A percentile compares a stretch with the other conserved stretches of the same genome.
Conservation (phyloP, 23 tunicate genomes). For the Pegea sp. region DNA sequence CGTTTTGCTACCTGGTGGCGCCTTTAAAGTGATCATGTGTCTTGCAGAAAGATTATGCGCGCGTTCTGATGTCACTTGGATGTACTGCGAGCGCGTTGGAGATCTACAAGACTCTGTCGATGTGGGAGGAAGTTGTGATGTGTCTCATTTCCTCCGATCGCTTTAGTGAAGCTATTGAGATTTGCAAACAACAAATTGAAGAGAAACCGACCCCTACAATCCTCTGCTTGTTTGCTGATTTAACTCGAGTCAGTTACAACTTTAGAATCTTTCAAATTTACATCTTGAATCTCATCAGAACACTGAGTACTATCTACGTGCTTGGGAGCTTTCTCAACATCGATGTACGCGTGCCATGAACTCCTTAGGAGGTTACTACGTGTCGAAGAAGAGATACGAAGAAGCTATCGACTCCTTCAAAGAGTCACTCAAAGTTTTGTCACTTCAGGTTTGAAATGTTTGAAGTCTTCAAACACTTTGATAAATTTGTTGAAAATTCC, state of each 20-base stretch:
- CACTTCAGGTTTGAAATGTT: slow-evolving; percentile 23
- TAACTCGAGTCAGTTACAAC: slow-evolving; percentile 13
- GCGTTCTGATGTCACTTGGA: slow-evolving; percentile 37
- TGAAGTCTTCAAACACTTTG: not conserved
- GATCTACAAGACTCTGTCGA: slow-evolving; percentile 42
- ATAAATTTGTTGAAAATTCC: no score
- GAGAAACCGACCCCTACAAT: slow-evolving; percentile 33
- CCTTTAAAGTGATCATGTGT: no score
- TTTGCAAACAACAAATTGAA: slow-evolving; percentile 18
- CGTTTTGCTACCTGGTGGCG: no score
- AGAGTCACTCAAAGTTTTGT: slow-evolving; percentile 22
- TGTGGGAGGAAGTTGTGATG: slow-evolving; percentile 75
- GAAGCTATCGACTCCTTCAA: slow-evolving; percentile 74
- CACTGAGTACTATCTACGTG: slow-evolving; percentile 35
- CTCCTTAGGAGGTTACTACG: slow-evolving; percentile 45
- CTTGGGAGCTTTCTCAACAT: slow-evolving; percentile 61
- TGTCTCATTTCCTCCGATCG: slow-evolving; percentile 43
- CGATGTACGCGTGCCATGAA: slow-evolving; percentile 53
- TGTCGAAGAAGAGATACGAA: slow-evolving; percentile 30
- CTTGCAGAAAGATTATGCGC: slow-evolving; percentile 73
- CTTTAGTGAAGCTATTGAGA: slow-evolving; percentile 19
- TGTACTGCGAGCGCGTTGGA: slow-evolving; percentile 30
- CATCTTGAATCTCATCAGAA: slow-evolving; percentile 12
- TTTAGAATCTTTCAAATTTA: not conserved
- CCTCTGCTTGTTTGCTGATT: slow-evolving; percentile 63